phyloP scores from a whole-genome alignment of 1,140 invertebrate species.

The Heliconius melpomene region DNA sequence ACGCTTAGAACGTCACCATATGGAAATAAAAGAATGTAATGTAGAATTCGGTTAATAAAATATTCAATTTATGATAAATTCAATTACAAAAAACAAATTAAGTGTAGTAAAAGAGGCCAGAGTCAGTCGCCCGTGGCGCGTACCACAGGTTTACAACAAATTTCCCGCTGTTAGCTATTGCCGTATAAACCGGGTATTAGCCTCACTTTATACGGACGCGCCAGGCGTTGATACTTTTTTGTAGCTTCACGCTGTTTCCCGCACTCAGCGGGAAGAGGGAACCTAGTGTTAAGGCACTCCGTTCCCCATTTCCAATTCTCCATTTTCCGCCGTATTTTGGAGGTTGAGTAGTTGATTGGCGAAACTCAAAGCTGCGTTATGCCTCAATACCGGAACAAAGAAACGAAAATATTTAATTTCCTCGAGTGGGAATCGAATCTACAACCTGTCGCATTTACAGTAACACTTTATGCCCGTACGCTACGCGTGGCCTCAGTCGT shows the following conservation, averaged over 20 bases:
- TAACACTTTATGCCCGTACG: no score
- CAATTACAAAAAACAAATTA: slow-evolving; percentile 48
- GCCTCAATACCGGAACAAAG: no score
- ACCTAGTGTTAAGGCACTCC: no score
- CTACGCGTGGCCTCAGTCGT: slow-evolving; percentile 55
- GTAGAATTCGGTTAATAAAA: slow-evolving; percentile 44
- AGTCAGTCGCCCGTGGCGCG: slow-evolving; percentile 49
- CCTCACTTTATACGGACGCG: slow-evolving; percentile 64
- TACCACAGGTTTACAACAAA: slow-evolving; percentile 50
- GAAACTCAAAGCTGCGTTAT: no score
- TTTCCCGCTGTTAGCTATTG: slow-evolving; percentile 68
- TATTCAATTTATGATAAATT: slow-evolving; percentile 62
- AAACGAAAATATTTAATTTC: no score
- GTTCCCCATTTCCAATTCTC: no score
- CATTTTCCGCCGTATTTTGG: no score
- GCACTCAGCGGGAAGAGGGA: no score
- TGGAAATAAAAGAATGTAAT: slow-evolving; percentile 2
- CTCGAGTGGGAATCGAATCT: no score
- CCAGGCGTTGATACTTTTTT: slow-evolving; percentile 62
- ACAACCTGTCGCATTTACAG: no score
- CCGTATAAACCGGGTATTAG: slow-evolving; percentile 69
- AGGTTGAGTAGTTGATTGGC: no score
- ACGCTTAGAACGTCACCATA: not conserved
- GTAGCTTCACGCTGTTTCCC: no score
- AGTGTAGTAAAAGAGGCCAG: slow-evolving; percentile 59